Conservation (phyloP, 2,888 invertebrate genomes). For the Zele albiditarsus region DNA sequence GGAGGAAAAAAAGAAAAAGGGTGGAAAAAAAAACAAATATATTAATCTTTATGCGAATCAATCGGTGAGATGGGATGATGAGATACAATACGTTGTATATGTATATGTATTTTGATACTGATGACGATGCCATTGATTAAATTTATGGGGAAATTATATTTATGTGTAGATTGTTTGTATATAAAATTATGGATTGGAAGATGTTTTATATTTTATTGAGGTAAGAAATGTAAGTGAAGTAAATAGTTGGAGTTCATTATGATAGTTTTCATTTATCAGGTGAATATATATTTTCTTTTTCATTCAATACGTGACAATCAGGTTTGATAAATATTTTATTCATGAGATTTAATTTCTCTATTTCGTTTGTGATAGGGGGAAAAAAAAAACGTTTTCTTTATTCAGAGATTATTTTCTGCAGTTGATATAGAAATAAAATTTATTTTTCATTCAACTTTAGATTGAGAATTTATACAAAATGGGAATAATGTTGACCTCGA, state of each 20-base stretch:
- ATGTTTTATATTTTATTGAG: too few relatives aligned
- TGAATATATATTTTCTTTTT: not conserved
- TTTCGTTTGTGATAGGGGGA: too few relatives aligned
- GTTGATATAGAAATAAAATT: too few relatives aligned
- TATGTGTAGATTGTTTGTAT: not conserved
- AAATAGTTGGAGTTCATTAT: not conserved
- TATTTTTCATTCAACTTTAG: too few relatives aligned
- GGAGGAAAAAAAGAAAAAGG: conserved; percentile 7
- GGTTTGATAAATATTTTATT: too few relatives aligned
- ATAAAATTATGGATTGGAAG: too few relatives aligned
- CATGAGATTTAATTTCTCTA: too few relatives aligned
- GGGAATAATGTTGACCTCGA: too few relatives aligned
- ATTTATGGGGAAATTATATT: not conserved
- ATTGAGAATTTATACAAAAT: too few relatives aligned
- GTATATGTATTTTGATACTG: not conserved
- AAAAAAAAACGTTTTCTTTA: too few relatives aligned
- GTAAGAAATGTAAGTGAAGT: not conserved
- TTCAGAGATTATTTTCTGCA: too few relatives aligned
- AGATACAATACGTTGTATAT: not conserved
- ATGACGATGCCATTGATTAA: not conserved
- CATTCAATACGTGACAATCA: too few relatives aligned
- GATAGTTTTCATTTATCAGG: not conserved
- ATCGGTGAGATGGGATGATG: not conserved
- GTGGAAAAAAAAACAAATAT: conserved; percentile 32
- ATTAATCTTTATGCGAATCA: conserved; percentile 38